Percentiles rank a stretch among this genome's conserved stretches.
Evolutionary conservation across 2,113 vertebrate species (phyloP).

Genomic region (Potamarius usumacintae): DNA sequence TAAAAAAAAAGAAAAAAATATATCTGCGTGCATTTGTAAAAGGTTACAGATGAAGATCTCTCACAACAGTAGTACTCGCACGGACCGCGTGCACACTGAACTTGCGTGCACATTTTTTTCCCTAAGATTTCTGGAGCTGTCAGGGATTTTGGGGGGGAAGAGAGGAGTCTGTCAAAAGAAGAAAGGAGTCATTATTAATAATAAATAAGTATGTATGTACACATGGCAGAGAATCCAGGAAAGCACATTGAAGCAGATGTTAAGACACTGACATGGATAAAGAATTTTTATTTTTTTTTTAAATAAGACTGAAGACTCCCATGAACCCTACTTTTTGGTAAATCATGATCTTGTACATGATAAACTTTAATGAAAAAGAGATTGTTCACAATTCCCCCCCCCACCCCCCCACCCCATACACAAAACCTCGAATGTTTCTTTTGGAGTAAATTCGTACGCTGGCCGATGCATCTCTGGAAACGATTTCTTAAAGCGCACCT

Average conservation of each 20-base stretch:
- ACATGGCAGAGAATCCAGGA: background rate
- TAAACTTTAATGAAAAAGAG: too few relatives aligned
- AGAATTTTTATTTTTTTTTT: background rate
- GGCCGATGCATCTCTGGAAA: background rate
- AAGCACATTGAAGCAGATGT: background rate
- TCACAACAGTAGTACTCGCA: slow-evolving; percentile 52
- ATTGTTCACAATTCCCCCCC: too few relatives aligned
- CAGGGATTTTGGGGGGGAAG: background rate
- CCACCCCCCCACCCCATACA: too few relatives aligned
- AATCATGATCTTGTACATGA: too few relatives aligned
- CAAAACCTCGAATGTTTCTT: background rate
- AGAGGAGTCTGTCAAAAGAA: too few relatives aligned
- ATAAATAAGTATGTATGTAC: slow-evolving; percentile 58
- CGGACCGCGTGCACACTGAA: slow-evolving; percentile 43
- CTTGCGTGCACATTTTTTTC: slow-evolving; percentile 4
- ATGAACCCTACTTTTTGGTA: background rate
- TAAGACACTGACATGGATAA: background rate
- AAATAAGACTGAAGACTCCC: background rate
- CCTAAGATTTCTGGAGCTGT: slow-evolving; percentile 48
- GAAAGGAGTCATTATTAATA: slow-evolving; percentile 16
- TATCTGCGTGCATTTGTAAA: slow-evolving; percentile 42
- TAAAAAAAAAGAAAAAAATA: slow-evolving; percentile 29
- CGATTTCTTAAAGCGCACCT: slow-evolving; percentile 2
- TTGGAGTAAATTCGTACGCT: background rate
- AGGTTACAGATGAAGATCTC: slow-evolving; percentile 15